Percentiles rank a stretch among this genome's conserved stretches.
These are phyloP conservation scores for Helicoverpa armigera DNA, from an alignment of 1,140 invertebrate genomes.

Conservation along the genomic window DNA sequence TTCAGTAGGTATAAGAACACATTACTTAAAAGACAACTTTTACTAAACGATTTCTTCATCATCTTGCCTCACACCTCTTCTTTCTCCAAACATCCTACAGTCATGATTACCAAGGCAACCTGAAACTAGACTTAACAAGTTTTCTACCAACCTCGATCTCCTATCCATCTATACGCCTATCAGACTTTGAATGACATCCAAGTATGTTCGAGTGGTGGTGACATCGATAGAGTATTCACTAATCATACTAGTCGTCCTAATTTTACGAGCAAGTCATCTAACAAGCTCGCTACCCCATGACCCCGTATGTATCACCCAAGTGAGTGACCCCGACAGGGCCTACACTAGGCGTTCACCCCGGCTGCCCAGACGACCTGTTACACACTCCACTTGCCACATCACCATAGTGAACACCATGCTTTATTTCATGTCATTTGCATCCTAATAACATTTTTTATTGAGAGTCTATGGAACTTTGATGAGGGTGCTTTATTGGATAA, in stretches of 20 bases:
- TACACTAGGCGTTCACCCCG: slow-evolving; percentile 77
- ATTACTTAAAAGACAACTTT: too few species aligned
- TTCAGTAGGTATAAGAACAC: too few species aligned
- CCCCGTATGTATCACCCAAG: slow-evolving; percentile 62
- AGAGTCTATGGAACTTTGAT: background rate
- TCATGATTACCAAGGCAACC: too few species aligned
- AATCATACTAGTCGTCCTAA: too few species aligned
- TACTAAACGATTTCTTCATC: too few species aligned
- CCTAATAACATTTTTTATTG: slow-evolving; percentile 24
- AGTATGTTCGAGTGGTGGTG: too few species aligned
- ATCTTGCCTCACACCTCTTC: too few species aligned
- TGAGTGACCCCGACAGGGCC: slow-evolving; percentile 75
- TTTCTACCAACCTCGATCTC: background rate
- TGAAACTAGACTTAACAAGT: background rate
- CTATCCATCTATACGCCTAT: background rate
- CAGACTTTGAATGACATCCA: too few species aligned
- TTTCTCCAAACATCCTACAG: too few species aligned
- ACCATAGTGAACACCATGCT: slow-evolving; percentile 57
- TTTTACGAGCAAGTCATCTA: slow-evolving; percentile 19
- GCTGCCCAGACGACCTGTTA: slow-evolving; percentile 74
- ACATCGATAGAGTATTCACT: background rate
- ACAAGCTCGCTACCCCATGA: background rate
- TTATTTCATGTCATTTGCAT: slow-evolving; percentile 53
- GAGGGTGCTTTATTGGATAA: background rate
- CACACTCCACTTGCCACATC: slow-evolving; percentile 70